Conservation (phyloP, 2,888 invertebrate genomes). For the Heliconius aoede region DNA sequence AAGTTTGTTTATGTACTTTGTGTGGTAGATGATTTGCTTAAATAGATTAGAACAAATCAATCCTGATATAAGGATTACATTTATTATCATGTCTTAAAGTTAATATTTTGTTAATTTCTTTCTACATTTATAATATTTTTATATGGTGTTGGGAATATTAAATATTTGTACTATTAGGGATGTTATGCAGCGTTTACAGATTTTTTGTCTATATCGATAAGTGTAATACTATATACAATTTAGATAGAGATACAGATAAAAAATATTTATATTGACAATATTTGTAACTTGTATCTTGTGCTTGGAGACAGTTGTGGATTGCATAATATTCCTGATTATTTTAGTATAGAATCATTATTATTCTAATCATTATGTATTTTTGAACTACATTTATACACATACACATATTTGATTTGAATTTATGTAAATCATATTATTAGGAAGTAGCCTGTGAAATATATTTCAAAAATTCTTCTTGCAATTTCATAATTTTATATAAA, state of each 20-base stretch:
- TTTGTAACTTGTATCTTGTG: no score
- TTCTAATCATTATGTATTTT: neutral
- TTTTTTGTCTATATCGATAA: no score
- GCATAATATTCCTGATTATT: no score
- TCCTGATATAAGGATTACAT: neutral
- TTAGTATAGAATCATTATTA: neutral
- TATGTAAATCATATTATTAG: neutral
- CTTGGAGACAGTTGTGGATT: no score
- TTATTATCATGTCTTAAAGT: neutral
- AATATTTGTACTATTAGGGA: neutral
- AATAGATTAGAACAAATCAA: neutral
- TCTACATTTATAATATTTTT: neutral
- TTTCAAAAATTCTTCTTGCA: neutral
- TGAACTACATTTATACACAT: neutral
- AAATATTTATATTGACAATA: no score
- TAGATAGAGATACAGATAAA: neutral
- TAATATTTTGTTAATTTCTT: conserved; percentile 11
- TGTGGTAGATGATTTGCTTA: neutral
- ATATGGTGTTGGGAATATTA: neutral
- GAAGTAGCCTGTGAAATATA: neutral
- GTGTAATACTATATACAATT: neutral
- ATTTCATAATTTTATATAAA: neutral
- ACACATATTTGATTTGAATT: conserved; percentile 5
- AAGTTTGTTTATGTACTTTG: neutral
- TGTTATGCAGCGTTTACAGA: no score